Conservation (phyloP, 2,888 invertebrate species). For the Priocnemis perturbator region DNA sequence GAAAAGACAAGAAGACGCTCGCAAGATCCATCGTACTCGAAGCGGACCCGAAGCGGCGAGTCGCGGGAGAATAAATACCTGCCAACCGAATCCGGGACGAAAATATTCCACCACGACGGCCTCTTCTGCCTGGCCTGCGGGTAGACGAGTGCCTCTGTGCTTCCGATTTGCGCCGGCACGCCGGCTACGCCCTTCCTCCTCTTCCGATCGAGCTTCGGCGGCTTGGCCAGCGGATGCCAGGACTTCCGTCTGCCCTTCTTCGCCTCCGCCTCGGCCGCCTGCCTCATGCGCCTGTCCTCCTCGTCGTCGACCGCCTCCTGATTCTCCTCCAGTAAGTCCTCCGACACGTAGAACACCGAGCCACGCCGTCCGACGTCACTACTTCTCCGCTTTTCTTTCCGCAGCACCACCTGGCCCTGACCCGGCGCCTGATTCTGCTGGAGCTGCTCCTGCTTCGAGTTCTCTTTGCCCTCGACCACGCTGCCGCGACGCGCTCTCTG, state of each 20-base stretch:
- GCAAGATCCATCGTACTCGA: no score
- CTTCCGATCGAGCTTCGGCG: conserved; percentile 70
- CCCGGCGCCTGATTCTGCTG: conserved; percentile 18
- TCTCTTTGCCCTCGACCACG: conserved; percentile 63
- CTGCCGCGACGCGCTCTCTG: conserved; percentile 67
- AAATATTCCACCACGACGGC: conserved; percentile 93
- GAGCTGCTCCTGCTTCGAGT: conserved; percentile 34
- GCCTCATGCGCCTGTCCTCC: conserved; percentile 19
- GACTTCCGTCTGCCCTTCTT: conserved; percentile 81
- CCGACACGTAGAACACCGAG: conserved; percentile 71
- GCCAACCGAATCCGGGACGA: conserved; percentile 81
- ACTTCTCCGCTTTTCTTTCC: conserved; percentile 62
- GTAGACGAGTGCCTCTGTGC: conserved; percentile 76
- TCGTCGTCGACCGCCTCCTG: conserved; percentile 54
- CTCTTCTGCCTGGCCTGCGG: conserved; percentile 80
- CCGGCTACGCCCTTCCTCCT: conserved; percentile 77
- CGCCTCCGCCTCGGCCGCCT: conserved; percentile 63
- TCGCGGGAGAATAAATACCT: conserved; percentile 66
- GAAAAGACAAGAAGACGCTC: no score
- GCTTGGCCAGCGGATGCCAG: conserved; percentile 76
- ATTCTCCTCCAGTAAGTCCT: conserved; percentile 66
- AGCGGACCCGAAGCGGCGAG: no score
- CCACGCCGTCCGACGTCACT: conserved; percentile 55
- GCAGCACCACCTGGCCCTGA: conserved; percentile 59
- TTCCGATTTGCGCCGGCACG: conserved; percentile 73